These are phyloP conservation scores for Prochilodus magdalenae DNA, from an alignment of 2,113 vertebrate species.

Conservation along the genomic window DNA sequence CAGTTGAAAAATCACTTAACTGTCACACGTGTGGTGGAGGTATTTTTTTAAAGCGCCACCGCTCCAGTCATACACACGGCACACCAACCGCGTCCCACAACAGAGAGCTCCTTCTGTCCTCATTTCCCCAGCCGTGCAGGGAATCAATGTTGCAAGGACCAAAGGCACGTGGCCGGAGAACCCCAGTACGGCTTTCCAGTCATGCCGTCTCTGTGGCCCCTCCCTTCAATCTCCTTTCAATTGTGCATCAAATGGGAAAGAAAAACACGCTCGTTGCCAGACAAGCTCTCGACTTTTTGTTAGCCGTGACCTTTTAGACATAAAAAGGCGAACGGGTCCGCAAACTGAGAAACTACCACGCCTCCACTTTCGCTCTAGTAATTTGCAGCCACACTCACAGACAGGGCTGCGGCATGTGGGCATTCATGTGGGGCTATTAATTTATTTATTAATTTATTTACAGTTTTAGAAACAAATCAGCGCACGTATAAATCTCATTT, in stretches of 20 bases:
- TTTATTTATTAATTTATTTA: constrained; percentile 28
- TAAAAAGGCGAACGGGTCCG: constrained; percentile 56
- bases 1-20: no score
- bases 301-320: constrained; percentile 63
- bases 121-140: background rate
- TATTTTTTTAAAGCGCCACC: no score
- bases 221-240: constrained; percentile 34
- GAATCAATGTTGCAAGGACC: constrained; percentile 3
- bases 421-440: background rate
- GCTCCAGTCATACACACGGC: no score
- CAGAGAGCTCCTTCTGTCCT: constrained; percentile 29
- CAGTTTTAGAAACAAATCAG: constrained; percentile 55
- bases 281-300: constrained; percentile 35
- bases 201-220: constrained; percentile 35
- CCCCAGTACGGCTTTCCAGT: constrained; percentile 29
- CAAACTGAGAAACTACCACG: constrained; percentile 63
- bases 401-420: constrained; percentile 30
- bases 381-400: constrained; percentile 56
- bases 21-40: no score
- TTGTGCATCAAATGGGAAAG: constrained; percentile 39
- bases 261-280: constrained; percentile 11
- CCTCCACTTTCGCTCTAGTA: constrained; percentile 54
- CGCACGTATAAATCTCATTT: constrained; percentile 62
- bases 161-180: background rate
- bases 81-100: background rate